A percentile compares a stretch with the other conserved stretches of the same genome.
phyloP scores from a whole-genome alignment of 2,113 vertebrate species.

The Tamias sibiricus region DNA sequence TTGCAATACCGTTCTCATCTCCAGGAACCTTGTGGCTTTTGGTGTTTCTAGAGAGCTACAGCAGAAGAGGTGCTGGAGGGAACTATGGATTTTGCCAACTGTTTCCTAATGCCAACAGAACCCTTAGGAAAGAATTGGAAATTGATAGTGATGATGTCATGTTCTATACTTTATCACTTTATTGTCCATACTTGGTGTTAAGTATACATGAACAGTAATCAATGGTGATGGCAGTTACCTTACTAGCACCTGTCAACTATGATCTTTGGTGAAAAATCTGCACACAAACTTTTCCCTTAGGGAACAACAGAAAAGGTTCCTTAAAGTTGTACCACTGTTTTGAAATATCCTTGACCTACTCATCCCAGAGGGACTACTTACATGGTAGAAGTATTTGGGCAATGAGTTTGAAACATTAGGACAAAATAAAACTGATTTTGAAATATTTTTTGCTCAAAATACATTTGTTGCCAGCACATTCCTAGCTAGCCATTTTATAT shows the following conservation, averaged over 20 bases:
- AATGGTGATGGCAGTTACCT: neutral
- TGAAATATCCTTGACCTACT: neutral
- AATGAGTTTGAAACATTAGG: conserved; percentile 44
- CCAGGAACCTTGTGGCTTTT: neutral
- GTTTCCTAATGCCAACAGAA: neutral
- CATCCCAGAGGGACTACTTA: neutral
- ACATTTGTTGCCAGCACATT: conserved; percentile 35
- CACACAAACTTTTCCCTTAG: neutral
- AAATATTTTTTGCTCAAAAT: conserved; percentile 53
- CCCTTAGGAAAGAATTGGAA: neutral
- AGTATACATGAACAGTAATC: neutral
- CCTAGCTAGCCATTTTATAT: neutral
- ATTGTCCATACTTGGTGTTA: neutral
- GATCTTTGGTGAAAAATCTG: neutral
- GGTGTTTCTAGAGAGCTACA: conserved; percentile 29
- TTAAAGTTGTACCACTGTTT: neutral
- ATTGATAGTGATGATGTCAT: neutral
- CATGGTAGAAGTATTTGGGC: neutral
- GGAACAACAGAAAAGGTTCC: neutral
- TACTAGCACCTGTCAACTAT: neutral
- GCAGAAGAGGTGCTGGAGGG: neutral
- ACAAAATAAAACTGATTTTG: neutral
- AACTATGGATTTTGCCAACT: neutral
- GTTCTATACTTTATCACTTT: neutral
- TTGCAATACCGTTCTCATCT: neutral